Conservation (phyloP, 2,797 vertebrate genomes). For the Hipposideros larvatus region DNA sequence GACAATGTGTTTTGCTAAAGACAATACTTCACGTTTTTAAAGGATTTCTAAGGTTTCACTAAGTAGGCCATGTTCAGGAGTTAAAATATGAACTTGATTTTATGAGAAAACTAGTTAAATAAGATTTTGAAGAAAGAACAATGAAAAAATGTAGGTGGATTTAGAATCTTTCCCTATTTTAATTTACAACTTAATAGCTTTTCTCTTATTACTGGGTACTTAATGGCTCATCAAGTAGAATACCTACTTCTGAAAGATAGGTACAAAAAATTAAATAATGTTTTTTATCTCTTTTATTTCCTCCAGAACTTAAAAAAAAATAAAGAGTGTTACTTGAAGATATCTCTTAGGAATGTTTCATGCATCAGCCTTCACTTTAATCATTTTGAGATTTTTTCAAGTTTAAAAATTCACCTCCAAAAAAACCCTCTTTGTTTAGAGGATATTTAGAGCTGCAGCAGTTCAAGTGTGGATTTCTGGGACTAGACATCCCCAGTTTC, state of each 20-base stretch:
- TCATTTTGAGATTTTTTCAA: constrained; percentile 15
- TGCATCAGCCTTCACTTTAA: constrained; percentile 15
- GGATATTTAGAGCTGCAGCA: background rate
- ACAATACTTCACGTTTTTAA: constrained; percentile 44
- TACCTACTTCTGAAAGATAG: constrained; percentile 52
- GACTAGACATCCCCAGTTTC: background rate
- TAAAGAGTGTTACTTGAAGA: background rate
- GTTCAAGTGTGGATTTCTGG: background rate
- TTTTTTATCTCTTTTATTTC: constrained; percentile 60
- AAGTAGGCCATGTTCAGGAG: constrained; percentile 37
- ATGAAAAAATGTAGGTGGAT: background rate
- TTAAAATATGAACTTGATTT: constrained; percentile 48
- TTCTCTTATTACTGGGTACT: constrained; percentile 20
- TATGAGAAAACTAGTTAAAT: constrained; percentile 54
- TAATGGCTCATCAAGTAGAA: constrained; percentile 38
- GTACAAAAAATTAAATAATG: background rate
- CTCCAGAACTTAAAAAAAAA: background rate
- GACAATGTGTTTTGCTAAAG: constrained; percentile 32
- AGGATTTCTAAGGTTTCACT: constrained; percentile 43
- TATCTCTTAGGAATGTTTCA: constrained; percentile 23
- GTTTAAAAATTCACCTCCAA: constrained; percentile 50
- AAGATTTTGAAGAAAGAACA: constrained; percentile 62
- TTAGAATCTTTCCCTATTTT: constrained; percentile 5
- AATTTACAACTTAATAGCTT: background rate
- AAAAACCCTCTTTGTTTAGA: background rate